These are phyloP conservation scores for Lepilemur ruficaudatus DNA, from an alignment of 2,797 vertebrate genomes.

Conservation along the genomic window DNA sequence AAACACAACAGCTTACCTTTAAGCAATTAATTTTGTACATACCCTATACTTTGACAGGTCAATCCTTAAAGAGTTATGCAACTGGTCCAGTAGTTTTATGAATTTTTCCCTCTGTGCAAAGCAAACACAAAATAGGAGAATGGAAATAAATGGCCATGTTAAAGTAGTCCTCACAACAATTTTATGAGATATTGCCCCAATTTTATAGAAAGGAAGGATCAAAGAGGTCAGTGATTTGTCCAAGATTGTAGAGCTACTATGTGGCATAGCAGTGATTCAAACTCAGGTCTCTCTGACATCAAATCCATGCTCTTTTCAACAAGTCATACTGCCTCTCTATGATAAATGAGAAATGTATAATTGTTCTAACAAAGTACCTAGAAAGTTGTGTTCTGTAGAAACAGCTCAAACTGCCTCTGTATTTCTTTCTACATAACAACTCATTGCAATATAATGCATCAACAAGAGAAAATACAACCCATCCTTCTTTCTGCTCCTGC, in stretches of 20 bases:
- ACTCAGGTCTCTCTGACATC: not conserved
- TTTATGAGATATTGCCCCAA: not conserved
- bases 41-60: constrained; percentile 99
- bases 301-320: not conserved
- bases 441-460: not conserved
- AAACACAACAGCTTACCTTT: not conserved
- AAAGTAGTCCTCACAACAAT: not conserved
- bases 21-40: constrained; percentile 75
- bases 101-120: constrained; percentile 96
- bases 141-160: constrained; percentile 34
- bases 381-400: not conserved
- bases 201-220: not conserved
- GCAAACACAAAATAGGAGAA: constrained; percentile 63
- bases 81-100: constrained; percentile 97
- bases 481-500: not conserved
- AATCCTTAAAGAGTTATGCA: constrained; percentile 98
- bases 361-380: not conserved
- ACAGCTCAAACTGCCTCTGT: not conserved
- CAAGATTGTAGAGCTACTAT: not conserved
- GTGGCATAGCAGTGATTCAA: not conserved
- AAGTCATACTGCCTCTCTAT: not conserved
- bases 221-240: not conserved
- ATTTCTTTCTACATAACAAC: not conserved
- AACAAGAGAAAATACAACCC: not conserved
- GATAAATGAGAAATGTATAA: not conserved